Conservation (phyloP, 2,797 vertebrate species). For the Hydrolagus colliei region DNA sequence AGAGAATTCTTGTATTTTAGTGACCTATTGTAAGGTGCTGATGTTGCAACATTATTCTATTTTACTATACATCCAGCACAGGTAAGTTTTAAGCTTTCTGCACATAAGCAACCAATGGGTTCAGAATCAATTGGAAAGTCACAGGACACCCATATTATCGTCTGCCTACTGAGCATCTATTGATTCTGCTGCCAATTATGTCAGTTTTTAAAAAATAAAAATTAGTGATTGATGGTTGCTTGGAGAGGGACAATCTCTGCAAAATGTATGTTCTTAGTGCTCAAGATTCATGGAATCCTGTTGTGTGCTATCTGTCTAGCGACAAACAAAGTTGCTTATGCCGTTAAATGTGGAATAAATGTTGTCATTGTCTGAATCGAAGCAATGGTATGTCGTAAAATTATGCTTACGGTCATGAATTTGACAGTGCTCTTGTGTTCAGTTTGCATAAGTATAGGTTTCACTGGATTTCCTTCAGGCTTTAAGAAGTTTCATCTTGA, state of each 20-base stretch:
- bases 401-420: too few species aligned
- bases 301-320: background rate
- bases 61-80: constrained; percentile 32
- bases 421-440: too few species aligned
- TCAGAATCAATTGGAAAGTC: background rate
- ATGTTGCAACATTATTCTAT: constrained; percentile 50
- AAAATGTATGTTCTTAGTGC: background rate
- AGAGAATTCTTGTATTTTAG: constrained; percentile 48
- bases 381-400: too few species aligned
- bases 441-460: too few species aligned
- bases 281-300: background rate
- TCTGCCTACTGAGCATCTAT: background rate
- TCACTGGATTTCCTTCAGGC: too few species aligned
- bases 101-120: constrained; percentile 22
- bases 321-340: too few species aligned
- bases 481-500: too few species aligned
- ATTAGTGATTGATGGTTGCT: background rate
- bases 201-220: background rate
- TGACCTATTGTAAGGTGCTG: constrained; percentile 51
- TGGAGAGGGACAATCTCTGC: background rate
- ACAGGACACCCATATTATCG: background rate
- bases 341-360: too few species aligned
- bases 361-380: too few species aligned
- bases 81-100: background rate
- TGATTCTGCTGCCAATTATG: constrained; percentile 16